Percentiles rank a stretch among this genome's conserved stretches.
phyloP scores from a whole-genome alignment of 1,140 invertebrate species.

The Pachypeltis micranthus region DNA sequence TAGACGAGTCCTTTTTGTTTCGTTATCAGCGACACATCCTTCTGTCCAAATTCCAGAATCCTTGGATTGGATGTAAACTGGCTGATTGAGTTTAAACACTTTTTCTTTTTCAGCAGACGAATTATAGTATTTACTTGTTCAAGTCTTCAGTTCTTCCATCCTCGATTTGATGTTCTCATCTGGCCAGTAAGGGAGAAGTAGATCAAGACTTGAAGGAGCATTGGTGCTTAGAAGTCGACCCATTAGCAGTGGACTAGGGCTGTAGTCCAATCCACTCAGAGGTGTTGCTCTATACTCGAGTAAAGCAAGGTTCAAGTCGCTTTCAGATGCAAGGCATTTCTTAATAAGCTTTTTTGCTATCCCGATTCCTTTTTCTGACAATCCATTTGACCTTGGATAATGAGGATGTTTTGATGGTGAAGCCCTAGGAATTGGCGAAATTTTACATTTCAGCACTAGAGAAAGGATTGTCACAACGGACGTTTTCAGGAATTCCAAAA shows the following conservation, averaged over 20 bases:
- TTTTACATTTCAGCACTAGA: neutral
- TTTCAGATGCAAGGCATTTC: neutral
- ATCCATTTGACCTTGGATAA: neutral
- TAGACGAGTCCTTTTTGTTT: too few species aligned
- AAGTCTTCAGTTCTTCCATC: too few species aligned
- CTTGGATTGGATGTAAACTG: too few species aligned
- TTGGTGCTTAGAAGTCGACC: neutral
- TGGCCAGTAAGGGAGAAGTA: too few species aligned
- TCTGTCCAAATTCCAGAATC: too few species aligned
- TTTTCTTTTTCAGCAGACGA: too few species aligned
- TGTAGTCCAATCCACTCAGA: neutral
- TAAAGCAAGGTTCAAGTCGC: neutral
- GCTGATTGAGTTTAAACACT: too few species aligned
- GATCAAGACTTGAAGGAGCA: neutral
- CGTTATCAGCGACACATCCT: too few species aligned
- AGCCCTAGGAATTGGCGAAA: neutral
- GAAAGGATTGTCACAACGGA: neutral
- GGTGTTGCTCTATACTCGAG: neutral
- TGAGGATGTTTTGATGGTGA: neutral
- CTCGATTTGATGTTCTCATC: too few species aligned
- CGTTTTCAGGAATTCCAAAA: neutral
- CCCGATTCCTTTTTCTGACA: neutral
- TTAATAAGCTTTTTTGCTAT: neutral
- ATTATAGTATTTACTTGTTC: too few species aligned
- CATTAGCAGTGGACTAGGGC: neutral